phyloP scores from a whole-genome alignment of 1,140 invertebrate genomes.

The Drosophila bifasciata region DNA sequence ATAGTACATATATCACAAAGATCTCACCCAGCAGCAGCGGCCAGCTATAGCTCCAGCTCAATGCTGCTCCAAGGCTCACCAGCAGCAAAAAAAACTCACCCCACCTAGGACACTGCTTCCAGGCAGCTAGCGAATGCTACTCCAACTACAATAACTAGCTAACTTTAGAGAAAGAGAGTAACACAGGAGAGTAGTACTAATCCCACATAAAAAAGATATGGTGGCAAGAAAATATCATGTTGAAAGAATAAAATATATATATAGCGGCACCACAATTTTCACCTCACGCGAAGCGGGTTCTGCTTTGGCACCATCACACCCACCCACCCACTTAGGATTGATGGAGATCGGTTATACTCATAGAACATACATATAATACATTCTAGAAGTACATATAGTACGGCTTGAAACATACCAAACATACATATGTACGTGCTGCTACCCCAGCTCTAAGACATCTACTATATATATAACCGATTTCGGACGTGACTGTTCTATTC shows the following conservation, averaged over 20 bases:
- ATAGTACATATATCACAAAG: not conserved
- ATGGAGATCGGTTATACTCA: slow-evolving; percentile 19
- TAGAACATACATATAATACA: not conserved
- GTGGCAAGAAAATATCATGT: slow-evolving; percentile 20
- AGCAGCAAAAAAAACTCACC: slow-evolving; percentile 77
- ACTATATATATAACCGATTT: slow-evolving; percentile 24
- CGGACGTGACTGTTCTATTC: slow-evolving; percentile 44
- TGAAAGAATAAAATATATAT: slow-evolving; percentile 7
- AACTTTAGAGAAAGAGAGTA: slow-evolving; percentile 40
- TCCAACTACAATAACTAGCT: slow-evolving; percentile 69
- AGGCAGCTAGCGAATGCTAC: slow-evolving; percentile 73
- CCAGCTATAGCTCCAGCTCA: slow-evolving; percentile 51
- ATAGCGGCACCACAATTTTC: not conserved
- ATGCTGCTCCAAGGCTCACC: slow-evolving; percentile 58
- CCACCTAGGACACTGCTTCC: slow-evolving; percentile 79
- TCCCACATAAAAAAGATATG: slow-evolving; percentile 4
- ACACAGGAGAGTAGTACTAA: slow-evolving; percentile 30
- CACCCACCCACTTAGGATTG: no score
- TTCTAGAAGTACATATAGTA: not conserved
- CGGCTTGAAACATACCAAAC: no score
- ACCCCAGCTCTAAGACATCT: not conserved
- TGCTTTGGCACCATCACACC: slow-evolving; percentile 13
- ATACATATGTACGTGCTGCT: no score
- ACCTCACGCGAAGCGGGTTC: slow-evolving; percentile 15
- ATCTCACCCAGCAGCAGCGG: slow-evolving; percentile 22